phyloP scores from a whole-genome alignment of 1,140 invertebrate genomes.

The Tetramorium simillimum region DNA sequence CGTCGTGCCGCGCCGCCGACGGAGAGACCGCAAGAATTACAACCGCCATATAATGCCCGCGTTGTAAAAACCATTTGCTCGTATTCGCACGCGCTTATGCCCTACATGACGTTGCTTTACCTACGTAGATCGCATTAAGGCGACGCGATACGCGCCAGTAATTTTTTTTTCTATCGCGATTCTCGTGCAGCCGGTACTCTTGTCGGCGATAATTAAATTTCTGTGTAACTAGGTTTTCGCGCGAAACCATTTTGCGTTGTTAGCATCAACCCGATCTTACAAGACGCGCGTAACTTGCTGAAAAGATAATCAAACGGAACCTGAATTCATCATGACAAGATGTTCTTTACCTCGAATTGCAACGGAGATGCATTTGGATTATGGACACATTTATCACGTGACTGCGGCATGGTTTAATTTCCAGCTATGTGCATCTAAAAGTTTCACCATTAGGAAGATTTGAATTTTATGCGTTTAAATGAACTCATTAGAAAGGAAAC shows the following conservation, averaged over 20 bases:
- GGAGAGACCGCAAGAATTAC: slow-evolving; percentile 53
- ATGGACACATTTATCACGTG: slow-evolving; percentile 53
- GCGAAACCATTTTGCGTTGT: not conserved
- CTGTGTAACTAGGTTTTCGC: not conserved
- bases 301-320: slow-evolving; percentile 15
- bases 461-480: slow-evolving; percentile 61
- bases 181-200: not conserved
- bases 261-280: not conserved
- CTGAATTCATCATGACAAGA: slow-evolving; percentile 25
- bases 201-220: slow-evolving; percentile 42
- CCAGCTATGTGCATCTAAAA: slow-evolving; percentile 52
- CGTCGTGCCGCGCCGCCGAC: not conserved
- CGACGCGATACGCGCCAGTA: not conserved
- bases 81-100: not conserved
- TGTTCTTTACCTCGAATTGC: slow-evolving; percentile 26
- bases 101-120: slow-evolving; percentile 7
- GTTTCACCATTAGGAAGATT: slow-evolving; percentile 55
- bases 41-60: slow-evolving; percentile 40
- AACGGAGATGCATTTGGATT: slow-evolving; percentile 39
- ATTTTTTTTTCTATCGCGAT: slow-evolving; percentile 24
- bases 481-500: slow-evolving; percentile 56
- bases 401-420: slow-evolving; percentile 47
- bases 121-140: slow-evolving; percentile 28
- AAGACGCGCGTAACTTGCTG: slow-evolving; percentile 14
- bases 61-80: slow-evolving; percentile 56